Evolutionary conservation across 1,140 invertebrate genomes (phyloP), one percentile per base, ranked within the genome.

Genomic region (Drosophila virilis): DNA sequence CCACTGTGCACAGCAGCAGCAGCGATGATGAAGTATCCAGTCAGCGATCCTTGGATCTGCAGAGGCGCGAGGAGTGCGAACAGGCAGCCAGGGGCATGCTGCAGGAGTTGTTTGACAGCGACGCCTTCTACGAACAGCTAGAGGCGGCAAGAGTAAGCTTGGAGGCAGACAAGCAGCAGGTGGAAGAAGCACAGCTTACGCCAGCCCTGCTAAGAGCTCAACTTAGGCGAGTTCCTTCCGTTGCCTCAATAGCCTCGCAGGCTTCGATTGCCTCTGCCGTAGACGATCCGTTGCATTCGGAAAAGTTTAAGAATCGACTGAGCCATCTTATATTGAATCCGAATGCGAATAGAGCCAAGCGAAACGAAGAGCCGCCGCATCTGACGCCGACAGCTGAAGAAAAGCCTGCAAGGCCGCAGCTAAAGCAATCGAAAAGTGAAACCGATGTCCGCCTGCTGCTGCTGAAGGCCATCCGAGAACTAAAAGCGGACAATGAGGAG

Each of bases 351-450:
- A 80, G 73, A 57, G 45, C 43, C 8, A 66, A 64, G 15, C 40
- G 12, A 6, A 17, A 40, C 38, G 46, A 64, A 8, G 40, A 65
- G 17, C 8, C 33, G 9, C 43, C 17, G n/a, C 35, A 35, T 6
- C 37, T 48, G 50, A 15, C 32, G 7, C 59, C 57, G n/a, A 28
- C 51, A 38, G 40, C 17, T 9, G 28, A 43, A 37, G 28, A n/a
- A 17, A 51, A 15, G 46, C 40, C 72, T 1, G 46, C 46, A 35
- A 72, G 89, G 59, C 84, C 89, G 13, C 69, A 54, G 12, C 66
- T 92, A 10, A 90, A 91, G 70, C 91, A 91, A 69, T 92, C 91
- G 52, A 92, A 92, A 78, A 92, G 91, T 58, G 91, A 92, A 81
- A 78, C 79, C 40, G 91, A 92, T 84, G 67, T 92, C 38, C 81